Evolutionary conservation across 2,888 invertebrate species (phyloP).

Genomic region (Euplexia lucipara): DNA sequence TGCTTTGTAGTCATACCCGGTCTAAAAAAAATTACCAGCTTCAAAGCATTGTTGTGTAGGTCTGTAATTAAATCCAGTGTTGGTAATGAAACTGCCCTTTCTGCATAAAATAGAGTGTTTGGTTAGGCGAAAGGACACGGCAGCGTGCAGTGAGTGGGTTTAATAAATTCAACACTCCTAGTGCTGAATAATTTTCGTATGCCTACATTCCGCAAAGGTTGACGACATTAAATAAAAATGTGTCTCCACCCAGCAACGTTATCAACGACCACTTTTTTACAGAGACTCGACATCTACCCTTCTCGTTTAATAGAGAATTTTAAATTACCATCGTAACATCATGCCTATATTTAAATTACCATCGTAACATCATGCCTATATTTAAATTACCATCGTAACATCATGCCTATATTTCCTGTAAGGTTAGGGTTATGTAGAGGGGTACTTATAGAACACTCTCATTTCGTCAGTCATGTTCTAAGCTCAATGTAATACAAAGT

Average conservation of each 20-base stretch:
- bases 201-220: constrained; percentile 27
- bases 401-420: too few relatives aligned
- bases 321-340: too few relatives aligned
- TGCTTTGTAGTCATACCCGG: constrained; percentile 43
- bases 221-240: constrained; percentile 19
- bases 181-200: constrained; percentile 21
- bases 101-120: constrained; percentile 59
- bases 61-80: constrained; percentile 61
- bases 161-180: constrained; percentile 33
- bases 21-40: constrained; percentile 55
- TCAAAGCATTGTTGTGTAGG: constrained; percentile 62
- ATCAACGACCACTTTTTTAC: constrained; percentile 13
- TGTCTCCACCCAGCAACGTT: constrained; percentile 3
- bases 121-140: constrained; percentile 40
- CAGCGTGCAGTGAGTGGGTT: constrained; percentile 31
- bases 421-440: too few relatives aligned
- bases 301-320: constrained; percentile 3
- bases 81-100: constrained; percentile 60
- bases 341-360: too few relatives aligned
- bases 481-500: too few relatives aligned
- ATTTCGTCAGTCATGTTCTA: too few relatives aligned
- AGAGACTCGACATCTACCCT: constrained; percentile 7
- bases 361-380: too few relatives aligned
- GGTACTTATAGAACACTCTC: too few relatives aligned
- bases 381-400: too few relatives aligned